Base-by-base conservation (phyloP, 2,888 invertebrate species). In the Nemoura dubitans region DNA sequence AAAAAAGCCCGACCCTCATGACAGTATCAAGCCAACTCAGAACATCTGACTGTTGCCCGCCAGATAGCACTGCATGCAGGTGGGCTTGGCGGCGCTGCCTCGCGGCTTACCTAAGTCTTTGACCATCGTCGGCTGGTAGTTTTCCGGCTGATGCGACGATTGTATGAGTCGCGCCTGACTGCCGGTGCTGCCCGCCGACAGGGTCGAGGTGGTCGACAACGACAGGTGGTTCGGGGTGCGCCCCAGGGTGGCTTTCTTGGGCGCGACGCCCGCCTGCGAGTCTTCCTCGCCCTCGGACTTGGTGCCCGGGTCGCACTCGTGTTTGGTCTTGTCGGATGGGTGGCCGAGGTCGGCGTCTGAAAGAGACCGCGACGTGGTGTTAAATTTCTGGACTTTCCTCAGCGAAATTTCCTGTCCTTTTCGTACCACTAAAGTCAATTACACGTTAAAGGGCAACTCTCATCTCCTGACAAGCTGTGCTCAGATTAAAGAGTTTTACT, bases 151-250 rank as follows among this genome's bases (percentile, higher is more conserved):
- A 92, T 98, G 97, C 89, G 98, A 98, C 89, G 98, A 97, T 93
- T 98, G 98, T 91, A 98, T 97, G 91, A 98, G 95, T 90, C 97
- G 95, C 87, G 98, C 97, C 92, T 97, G 97, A 91, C 97, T 97
- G 90, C 98, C 97, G 86, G 97, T 97, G 92, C 97, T 98, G 91
- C 98, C 97, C 88, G 97, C 97, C 90, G 97, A 98, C 91, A 98
- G 94, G 88, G 98, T 98, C 90, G 98, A 98, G 89, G 98, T 97
- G 90, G 98, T 98, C 93, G 97, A 97, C 93, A 97, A 93, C 88
- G 97, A 97, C 92, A 98, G 94, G 93, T 98, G 97, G 94, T 98
- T 98, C 91, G 98, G 98, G 90, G 98, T 98, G 91, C 96, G 94
- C 90, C 98, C 98, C 91, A 98, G 93, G 89, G 92, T 93, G 90